Conservation (phyloP, 23 tunicate species). For the Trididemnum miniatum region DNA sequence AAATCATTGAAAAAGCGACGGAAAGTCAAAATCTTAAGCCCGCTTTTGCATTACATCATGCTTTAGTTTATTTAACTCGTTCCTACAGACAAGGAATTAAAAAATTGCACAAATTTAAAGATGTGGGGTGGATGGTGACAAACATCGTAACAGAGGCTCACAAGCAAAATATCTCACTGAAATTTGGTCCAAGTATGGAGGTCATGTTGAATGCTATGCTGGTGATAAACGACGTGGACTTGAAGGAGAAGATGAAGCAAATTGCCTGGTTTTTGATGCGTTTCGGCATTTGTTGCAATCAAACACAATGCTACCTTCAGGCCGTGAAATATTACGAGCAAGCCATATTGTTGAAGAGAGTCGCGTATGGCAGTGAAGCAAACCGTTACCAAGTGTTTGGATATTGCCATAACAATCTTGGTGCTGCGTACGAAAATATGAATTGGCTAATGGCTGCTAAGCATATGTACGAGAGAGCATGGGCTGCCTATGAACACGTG, state of each 20-base stretch:
- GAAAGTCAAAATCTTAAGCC: too few relatives aligned
- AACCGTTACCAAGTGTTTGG: not conserved
- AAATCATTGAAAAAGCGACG: too few relatives aligned
- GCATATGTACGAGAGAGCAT: not conserved
- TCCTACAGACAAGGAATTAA: too few relatives aligned
- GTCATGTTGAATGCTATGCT: not conserved
- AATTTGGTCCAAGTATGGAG: too few relatives aligned
- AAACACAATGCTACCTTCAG: not conserved
- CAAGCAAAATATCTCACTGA: too few relatives aligned
- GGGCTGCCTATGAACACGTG: not conserved
- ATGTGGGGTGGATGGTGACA: too few relatives aligned
- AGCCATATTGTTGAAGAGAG: not conserved
- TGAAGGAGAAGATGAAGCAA: not conserved
- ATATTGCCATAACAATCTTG: not conserved
- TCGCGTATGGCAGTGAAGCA: not conserved
- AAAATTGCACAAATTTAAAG: too few relatives aligned
- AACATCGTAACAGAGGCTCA: too few relatives aligned
- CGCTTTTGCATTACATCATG: too few relatives aligned
- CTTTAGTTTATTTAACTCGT: too few relatives aligned
- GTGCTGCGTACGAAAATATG: not conserved
- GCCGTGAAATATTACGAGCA: not conserved
- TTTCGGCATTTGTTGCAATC: not conserved
- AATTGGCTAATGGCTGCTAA: not conserved
- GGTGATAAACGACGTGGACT: not conserved
- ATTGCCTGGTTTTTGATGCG: not conserved